phyloP scores from a whole-genome alignment of 2,888 invertebrate genomes.

The Metallyticus violacea region DNA sequence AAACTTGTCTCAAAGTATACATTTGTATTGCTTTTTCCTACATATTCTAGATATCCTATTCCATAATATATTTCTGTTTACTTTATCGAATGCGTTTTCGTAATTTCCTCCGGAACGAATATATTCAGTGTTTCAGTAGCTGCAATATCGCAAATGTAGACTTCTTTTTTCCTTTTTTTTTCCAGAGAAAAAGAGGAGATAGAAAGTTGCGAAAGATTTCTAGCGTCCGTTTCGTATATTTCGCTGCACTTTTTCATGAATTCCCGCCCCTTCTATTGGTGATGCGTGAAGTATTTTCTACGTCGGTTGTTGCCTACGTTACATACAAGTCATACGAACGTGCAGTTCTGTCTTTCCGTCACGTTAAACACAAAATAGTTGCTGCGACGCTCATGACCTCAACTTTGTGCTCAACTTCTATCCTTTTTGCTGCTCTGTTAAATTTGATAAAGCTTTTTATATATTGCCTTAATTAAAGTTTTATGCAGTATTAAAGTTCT shows the following conservation, averaged over 20 bases:
- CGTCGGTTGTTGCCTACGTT: too few relatives aligned
- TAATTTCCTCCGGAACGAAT: too few relatives aligned
- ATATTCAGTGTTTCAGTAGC: too few relatives aligned
- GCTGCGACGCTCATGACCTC: background rate
- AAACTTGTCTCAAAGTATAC: too few relatives aligned
- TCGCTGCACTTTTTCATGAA: background rate
- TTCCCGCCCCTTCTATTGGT: background rate
- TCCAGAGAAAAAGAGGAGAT: too few relatives aligned
- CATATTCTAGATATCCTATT: too few relatives aligned
- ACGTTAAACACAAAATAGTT: background rate
- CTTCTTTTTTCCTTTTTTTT: too few relatives aligned
- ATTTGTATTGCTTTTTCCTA: too few relatives aligned
- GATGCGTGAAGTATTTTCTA: background rate
- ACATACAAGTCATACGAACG: too few relatives aligned
- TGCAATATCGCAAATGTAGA: too few relatives aligned
- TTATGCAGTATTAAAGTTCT: background rate
- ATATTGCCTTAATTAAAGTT: constrained; percentile 4
- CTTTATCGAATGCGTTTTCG: too few relatives aligned
- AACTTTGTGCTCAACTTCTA: background rate
- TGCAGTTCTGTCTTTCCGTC: background rate
- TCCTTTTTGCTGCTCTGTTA: background rate
- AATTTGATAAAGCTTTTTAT: constrained; percentile 6
- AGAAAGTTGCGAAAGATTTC: background rate
- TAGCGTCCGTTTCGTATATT: background rate
- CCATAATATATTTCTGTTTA: too few relatives aligned